Percentiles rank a stretch among this genome's conserved stretches.
Conservation (phyloP, 2,888 invertebrate genomes). For the Punctoribates punctum region DNA sequence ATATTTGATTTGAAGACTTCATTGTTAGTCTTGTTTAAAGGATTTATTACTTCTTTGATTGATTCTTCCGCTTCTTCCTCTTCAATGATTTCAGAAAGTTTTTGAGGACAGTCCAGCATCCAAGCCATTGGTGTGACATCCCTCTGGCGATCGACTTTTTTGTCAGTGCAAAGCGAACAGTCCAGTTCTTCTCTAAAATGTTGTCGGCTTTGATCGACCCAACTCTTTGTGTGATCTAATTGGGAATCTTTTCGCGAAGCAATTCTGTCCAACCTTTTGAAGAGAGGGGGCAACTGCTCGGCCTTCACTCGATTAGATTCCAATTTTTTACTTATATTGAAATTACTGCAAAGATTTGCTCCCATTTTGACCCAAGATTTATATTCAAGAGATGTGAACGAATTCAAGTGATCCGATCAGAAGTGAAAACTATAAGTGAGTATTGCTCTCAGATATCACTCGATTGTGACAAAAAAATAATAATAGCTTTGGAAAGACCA, state of each 20-base stretch:
- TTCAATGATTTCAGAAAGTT: not conserved
- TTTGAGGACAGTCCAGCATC: not conserved
- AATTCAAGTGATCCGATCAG: no score
- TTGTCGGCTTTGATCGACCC: not conserved
- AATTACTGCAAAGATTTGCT: not conserved
- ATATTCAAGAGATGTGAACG: not conserved
- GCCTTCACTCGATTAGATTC: not conserved
- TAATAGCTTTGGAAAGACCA: not conserved
- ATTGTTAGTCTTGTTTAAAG: not conserved
- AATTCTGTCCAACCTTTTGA: not conserved
- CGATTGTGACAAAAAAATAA: conserved; percentile 3
- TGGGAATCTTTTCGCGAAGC: not conserved
- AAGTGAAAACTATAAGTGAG: no score
- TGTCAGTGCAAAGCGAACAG: conserved; percentile 18
- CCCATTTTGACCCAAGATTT: not conserved
- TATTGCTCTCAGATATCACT: not conserved
- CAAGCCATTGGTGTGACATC: conserved; percentile 7
- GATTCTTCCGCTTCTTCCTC: conserved; percentile 3
- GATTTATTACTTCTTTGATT: not conserved
- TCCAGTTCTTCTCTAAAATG: conserved; percentile 31
- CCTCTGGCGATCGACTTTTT: not conserved
- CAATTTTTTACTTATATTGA: not conserved
- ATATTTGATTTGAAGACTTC: not conserved
- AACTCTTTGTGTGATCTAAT: conserved; percentile 37
- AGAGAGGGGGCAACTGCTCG: not conserved